phyloP scores from a whole-genome alignment of 2,113 vertebrate genomes.

The Balaeniceps rex region DNA sequence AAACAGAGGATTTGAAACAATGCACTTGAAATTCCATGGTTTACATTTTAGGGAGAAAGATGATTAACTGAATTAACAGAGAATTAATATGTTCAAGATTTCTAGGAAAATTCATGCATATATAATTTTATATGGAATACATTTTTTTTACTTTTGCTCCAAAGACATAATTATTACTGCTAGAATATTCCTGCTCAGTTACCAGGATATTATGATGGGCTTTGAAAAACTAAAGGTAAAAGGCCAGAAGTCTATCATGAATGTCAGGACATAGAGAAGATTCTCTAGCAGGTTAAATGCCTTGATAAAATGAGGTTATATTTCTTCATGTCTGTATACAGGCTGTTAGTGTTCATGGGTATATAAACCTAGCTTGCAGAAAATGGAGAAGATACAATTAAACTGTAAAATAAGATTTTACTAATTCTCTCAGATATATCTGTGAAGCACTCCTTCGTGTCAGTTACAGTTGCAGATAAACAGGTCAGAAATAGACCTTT shows the following conservation, averaged over 20 bases:
- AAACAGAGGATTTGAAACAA: neutral
- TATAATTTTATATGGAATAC: neutral
- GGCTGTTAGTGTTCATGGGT: neutral
- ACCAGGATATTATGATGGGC: neutral
- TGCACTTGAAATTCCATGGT: neutral
- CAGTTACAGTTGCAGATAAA: neutral
- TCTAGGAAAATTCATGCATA: neutral
- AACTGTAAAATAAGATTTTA: neutral
- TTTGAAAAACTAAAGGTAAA: conserved; percentile 26
- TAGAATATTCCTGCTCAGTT: neutral
- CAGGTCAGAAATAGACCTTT: neutral
- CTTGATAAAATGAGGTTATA: conserved; percentile 5
- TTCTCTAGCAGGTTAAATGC: neutral
- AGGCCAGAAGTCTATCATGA: neutral
- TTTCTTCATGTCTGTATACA: neutral
- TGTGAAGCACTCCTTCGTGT: neutral
- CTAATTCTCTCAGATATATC: neutral
- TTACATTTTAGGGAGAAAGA: neutral
- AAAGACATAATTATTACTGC: neutral
- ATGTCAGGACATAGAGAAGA: neutral
- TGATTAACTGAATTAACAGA: neutral
- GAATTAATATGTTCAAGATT: neutral
- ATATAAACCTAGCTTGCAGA: neutral
- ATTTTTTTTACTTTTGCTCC: neutral
- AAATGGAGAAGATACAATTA: conserved; percentile 16